phyloP scores from a whole-genome alignment of 1,140 invertebrate genomes.

The Varroa destructor region DNA sequence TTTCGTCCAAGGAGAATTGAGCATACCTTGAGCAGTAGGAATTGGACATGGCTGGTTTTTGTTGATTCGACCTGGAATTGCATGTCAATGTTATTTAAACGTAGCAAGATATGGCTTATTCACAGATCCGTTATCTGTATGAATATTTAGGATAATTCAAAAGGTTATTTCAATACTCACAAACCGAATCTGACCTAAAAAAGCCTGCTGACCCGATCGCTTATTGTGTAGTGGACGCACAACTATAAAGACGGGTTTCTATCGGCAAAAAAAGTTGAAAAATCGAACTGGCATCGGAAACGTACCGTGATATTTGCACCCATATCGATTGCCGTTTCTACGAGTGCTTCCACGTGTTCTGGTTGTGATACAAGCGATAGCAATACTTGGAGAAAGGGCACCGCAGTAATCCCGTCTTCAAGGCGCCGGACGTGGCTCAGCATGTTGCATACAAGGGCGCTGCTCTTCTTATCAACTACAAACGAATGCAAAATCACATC shows the following conservation, averaged over 20 bases:
- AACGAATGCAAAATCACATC: conserved; percentile 23
- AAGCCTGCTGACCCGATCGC: no score
- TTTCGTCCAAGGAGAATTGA: conserved; percentile 30
- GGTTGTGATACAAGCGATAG: conserved; percentile 13
- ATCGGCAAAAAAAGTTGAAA: no score
- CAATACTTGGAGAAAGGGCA: conserved; percentile 30
- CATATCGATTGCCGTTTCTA: background rate
- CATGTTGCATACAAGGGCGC: conserved; percentile 8
- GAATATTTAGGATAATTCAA: no score
- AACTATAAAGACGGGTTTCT: no score
- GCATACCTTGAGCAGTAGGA: conserved; percentile 24
- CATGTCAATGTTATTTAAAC: background rate
- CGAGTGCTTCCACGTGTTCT: conserved; percentile 8
- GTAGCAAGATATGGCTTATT: background rate
- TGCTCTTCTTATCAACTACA: conserved; percentile 34
- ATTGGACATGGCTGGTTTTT: conserved; percentile 9
- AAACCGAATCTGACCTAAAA: no score
- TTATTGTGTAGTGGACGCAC: no score
- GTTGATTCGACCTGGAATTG: conserved; percentile 5
- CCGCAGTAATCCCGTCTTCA: conserved; percentile 29
- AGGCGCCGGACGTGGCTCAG: conserved; percentile 6
- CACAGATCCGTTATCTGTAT: background rate
- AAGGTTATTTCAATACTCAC: no score
- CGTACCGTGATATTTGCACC: conserved; percentile 6
- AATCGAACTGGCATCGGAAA: background rate